Percentiles rank a stretch among this genome's conserved stretches.
These are phyloP conservation scores for Galleria mellonella DNA, from an alignment of 1,140 invertebrate species.

Conservation along the genomic window DNA sequence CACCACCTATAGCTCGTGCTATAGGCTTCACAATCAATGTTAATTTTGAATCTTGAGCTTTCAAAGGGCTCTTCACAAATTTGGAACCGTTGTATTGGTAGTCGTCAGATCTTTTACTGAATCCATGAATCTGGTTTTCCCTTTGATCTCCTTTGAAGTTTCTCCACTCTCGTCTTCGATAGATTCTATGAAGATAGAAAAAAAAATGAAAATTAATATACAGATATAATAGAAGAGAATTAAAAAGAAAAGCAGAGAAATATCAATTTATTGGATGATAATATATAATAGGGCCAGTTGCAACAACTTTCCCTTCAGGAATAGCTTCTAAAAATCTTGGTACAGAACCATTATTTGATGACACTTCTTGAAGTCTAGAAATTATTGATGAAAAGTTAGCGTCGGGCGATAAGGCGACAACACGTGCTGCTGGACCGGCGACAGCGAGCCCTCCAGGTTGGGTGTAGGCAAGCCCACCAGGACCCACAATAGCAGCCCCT, in stretches of 20 bases:
- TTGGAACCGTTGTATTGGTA: constrained; percentile 52
- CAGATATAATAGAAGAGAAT: constrained; percentile 22
- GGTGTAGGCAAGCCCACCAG: constrained; percentile 81
- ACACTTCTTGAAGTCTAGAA: constrained; percentile 37
- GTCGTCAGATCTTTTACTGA: constrained; percentile 13
- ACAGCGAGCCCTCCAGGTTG: constrained; percentile 81
- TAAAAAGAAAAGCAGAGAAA: constrained; percentile 21
- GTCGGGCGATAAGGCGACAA: constrained; percentile 76
- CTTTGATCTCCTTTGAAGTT: constrained; percentile 12
- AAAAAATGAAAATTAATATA: constrained; percentile 35
- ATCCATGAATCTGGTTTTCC: constrained; percentile 9
- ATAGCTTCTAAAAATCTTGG: constrained; percentile 44
- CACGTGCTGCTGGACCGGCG: constrained; percentile 79
- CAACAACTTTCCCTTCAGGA: constrained; percentile 78
- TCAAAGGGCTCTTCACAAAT: constrained; percentile 36
- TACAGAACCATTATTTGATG: constrained; percentile 36
- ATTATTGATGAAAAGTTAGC: constrained; percentile 68
- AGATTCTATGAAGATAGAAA: constrained; percentile 51
- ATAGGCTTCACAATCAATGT: constrained; percentile 76
- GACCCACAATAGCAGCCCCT: constrained; percentile 83
- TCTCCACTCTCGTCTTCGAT: constrained; percentile 20
- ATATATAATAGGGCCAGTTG: constrained; percentile 81
- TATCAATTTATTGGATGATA: constrained; percentile 70
- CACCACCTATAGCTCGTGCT: constrained; percentile 77
- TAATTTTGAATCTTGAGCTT: constrained; percentile 33